These are phyloP conservation scores for Cebidichthys violaceus DNA, from an alignment of 2,113 vertebrate species.

Conservation along the genomic window DNA sequence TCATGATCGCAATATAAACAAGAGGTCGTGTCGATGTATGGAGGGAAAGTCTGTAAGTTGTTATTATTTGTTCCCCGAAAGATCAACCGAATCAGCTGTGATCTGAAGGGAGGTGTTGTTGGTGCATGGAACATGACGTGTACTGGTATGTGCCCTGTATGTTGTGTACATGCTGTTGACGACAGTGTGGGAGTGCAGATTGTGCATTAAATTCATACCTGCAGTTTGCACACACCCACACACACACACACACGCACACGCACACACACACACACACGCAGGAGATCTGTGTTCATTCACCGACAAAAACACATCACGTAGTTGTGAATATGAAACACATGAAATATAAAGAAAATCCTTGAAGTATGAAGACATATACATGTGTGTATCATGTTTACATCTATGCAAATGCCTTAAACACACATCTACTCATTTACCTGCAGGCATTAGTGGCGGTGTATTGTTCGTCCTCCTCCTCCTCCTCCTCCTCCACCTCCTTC, in stretches of 20 bases:
- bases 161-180: constrained; percentile 53
- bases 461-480: constrained; percentile 63
- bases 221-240: constrained; percentile 59
- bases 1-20: not conserved
- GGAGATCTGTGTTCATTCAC: not conserved
- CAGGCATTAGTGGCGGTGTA: constrained; percentile 59
- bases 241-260: not conserved
- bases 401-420: constrained; percentile 4
- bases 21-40: not conserved
- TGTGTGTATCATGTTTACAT: constrained; percentile 17
- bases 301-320: constrained; percentile 24
- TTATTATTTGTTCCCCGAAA: not conserved
- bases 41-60: constrained; percentile 6
- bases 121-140: constrained; percentile 10
- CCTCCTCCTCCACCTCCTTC: constrained; percentile 42
- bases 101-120: constrained; percentile 5
- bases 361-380: not conserved
- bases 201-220: constrained; percentile 59
- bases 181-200: constrained; percentile 55
- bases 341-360: not conserved
- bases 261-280: constrained; percentile 33
- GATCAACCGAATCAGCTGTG: not conserved
- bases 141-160: constrained; percentile 22
- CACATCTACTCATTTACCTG: constrained; percentile 39
- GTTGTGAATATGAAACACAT: not conserved